phyloP scores from a whole-genome alignment of 2,797 vertebrate genomes.

The Sebastes baramenuke region DNA sequence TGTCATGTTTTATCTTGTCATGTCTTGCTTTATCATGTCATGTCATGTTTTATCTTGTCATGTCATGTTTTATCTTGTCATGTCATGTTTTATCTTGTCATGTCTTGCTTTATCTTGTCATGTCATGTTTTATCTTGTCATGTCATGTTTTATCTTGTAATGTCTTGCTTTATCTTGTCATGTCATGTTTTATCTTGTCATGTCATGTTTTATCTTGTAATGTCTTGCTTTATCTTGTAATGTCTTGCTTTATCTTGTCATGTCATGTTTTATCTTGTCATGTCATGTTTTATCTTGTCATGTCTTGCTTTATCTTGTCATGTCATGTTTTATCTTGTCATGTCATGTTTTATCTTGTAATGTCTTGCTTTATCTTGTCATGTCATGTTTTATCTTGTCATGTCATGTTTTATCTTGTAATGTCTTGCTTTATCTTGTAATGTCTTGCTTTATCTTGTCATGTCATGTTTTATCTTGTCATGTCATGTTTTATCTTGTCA shows the following conservation, averaged over 20 bases:
- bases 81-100: too few relatives aligned
- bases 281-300: neutral
- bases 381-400: neutral
- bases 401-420: neutral
- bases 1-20: too few relatives aligned
- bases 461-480: too few relatives aligned
- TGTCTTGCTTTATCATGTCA: too few relatives aligned
- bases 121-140: neutral
- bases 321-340: neutral
- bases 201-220: neutral
- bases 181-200: neutral
- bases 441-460: too few relatives aligned
- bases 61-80: too few relatives aligned
- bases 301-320: neutral
- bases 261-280: neutral
- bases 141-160: neutral
- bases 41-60: too few relatives aligned
- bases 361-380: neutral
- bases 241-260: neutral
- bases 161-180: neutral
- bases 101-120: neutral
- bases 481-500: neutral
- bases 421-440: neutral
- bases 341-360: neutral
- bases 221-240: fast-evolving